Base-by-base conservation (phyloP, 2,113 vertebrate genomes). In the Haemorhous mexicanus region DNA sequence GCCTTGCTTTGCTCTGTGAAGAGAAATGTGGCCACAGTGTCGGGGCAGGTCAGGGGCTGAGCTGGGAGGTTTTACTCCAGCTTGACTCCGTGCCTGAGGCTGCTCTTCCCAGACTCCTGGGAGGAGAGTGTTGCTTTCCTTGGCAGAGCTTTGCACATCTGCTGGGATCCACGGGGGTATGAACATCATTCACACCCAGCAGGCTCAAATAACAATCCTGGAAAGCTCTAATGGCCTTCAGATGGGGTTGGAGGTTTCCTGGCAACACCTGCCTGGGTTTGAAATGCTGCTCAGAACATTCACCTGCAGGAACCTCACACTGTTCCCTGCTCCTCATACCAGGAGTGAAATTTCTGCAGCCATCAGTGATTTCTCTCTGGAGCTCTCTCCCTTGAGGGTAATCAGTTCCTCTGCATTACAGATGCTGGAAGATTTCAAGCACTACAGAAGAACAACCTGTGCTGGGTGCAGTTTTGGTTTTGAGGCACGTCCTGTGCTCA, bases 21-120 rank as follows among this genome's bases (percentile, higher is more conserved):
- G 26, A 52, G 50, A 52, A 52, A 52, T 17, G 27, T 6, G 6
- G 50, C 50, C 50, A 52, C 28, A 30, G 50, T 53, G 50, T 17
- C 2, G 22, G 70, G 50, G 35, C 74, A 56, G 17, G n/a, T 2
- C 62, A 1, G 23, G 13, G 16, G 5, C 49, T 37, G 88, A 28
- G 72, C 64, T 63, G 64, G 35, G 43, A 35, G 41, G 26, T 27
- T 63, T 76, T 11, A 3, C 16, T 33, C 23, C 33, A 28, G 1
- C 22, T 27, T 5, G 0, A 4, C 37, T 46, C 55, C 0, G 1
- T 16, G 9, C 37, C 2, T 6, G 28, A 21, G 49, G 44, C 32
- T 26, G 2, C 26, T 46, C 53, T 66, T 43, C 26, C 24, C 64
- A 64, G 39, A 6, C n/a, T 35, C 17, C 18, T 43, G 32, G 33